Conservation (phyloP, 2,888 invertebrate genomes). For the Caenorhabditis virilis region DNA sequence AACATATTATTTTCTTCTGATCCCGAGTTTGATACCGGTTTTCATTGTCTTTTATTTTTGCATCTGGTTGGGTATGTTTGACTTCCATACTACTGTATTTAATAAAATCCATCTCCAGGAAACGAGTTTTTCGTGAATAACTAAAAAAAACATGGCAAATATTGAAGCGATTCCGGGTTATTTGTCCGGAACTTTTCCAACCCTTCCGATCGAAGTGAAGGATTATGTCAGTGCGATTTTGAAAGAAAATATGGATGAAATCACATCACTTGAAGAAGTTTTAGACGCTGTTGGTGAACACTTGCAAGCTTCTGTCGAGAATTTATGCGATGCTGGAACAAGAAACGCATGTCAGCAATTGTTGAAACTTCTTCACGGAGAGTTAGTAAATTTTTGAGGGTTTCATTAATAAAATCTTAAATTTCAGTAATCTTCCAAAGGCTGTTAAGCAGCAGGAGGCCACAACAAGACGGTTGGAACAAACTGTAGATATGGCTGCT, state of each 20-base stretch:
- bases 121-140: slow-evolving; percentile 59
- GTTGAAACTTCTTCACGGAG: slow-evolving; percentile 60
- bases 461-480: slow-evolving; percentile 58
- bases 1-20: slow-evolving; percentile 43
- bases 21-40: slow-evolving; percentile 50
- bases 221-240: slow-evolving; percentile 59
- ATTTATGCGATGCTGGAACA: slow-evolving; percentile 44
- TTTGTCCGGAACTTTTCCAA: slow-evolving; percentile 53
- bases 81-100: no score
- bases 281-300: slow-evolving; percentile 66
- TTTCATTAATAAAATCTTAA: not conserved
- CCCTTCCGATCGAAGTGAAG: slow-evolving; percentile 56
- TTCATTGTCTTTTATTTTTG: slow-evolving; percentile 49
- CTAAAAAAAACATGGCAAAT: slow-evolving; percentile 49
- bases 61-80: slow-evolving; percentile 51
- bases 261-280: slow-evolving; percentile 59
- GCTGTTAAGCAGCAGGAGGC: slow-evolving; percentile 39
- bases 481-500: slow-evolving; percentile 65
- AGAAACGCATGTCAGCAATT: slow-evolving; percentile 56
- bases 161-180: slow-evolving; percentile 53
- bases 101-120: slow-evolving; percentile 14
- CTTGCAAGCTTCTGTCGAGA: slow-evolving; percentile 42
- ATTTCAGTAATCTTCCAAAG: slow-evolving; percentile 46
- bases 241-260: slow-evolving; percentile 61
- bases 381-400: slow-evolving; percentile 33